Evolutionary conservation across 2,113 vertebrate genomes (phyloP).

Genomic region (Ophiodon elongatus): DNA sequence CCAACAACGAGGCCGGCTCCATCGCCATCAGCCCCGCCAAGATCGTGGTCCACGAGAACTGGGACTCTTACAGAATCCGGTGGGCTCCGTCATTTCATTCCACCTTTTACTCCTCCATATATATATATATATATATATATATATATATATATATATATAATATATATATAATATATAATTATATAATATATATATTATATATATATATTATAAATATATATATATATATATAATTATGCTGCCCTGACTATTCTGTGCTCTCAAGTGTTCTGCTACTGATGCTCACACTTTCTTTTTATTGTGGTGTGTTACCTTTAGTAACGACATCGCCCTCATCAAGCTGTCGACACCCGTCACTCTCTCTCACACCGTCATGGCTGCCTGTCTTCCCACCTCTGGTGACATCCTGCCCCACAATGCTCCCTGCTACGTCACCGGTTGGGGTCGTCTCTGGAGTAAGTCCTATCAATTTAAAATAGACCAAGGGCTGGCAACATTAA

Average conservation of each 20-base stretch:
- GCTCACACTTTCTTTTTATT: neutral
- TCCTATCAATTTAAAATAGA: neutral
- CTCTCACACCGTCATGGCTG: constrained; percentile 79
- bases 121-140: no score
- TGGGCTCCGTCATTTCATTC: constrained; percentile 28
- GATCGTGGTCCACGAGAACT: constrained; percentile 84
- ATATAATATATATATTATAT: no score
- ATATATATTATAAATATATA: no score
- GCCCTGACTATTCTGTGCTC: neutral
- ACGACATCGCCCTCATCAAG: constrained; percentile 94
- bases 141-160: no score
- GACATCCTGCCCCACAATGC: constrained; percentile 72
- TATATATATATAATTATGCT: no score
- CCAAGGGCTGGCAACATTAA: neutral
- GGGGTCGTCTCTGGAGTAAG: constrained; percentile 94
- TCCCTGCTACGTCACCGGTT: constrained; percentile 91
- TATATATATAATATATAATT: no score
- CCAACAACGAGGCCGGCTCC: constrained; percentile 76
- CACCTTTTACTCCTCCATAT: neutral
- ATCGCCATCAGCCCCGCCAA: constrained; percentile 78
- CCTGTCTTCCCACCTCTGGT: constrained; percentile 85
- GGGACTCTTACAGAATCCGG: constrained; percentile 86
- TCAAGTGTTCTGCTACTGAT: neutral
- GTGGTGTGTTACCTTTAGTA: constrained; percentile 78
- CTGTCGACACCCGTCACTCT: constrained; percentile 77